These are phyloP conservation scores for Epistrophella euchroma DNA, from an alignment of 2,888 invertebrate species.

Conservation along the genomic window DNA sequence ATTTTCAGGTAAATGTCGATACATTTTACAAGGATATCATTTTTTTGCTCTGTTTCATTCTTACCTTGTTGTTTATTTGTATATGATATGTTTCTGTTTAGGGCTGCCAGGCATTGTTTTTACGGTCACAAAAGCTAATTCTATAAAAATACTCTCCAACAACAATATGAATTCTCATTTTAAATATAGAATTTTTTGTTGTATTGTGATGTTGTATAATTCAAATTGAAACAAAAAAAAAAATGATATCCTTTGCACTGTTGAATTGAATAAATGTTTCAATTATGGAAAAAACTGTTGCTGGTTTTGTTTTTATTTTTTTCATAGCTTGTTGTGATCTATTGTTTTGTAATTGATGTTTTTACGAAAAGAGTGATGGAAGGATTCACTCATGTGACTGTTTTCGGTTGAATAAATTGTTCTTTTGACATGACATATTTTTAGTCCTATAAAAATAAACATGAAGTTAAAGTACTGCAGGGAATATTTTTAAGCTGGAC, in stretches of 20 bases:
- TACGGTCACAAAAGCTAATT: constrained; percentile 18
- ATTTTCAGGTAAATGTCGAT: constrained; percentile 32
- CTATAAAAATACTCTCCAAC: not conserved
- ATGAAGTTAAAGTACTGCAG: not conserved
- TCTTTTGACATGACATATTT: not conserved
- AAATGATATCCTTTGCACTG: constrained; percentile 3
- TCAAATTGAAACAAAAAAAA: constrained; percentile 41
- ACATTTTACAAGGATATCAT: constrained; percentile 19
- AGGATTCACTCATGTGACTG: constrained; percentile 7
- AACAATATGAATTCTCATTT: constrained; percentile 1
- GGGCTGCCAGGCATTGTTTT: constrained; percentile 27
- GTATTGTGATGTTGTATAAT: constrained; percentile 8
- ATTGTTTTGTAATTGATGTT: constrained; percentile 47
- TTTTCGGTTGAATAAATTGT: constrained; percentile 15
- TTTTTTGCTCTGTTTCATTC: not conserved
- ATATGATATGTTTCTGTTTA: constrained; percentile 11
- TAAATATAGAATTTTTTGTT: not conserved
- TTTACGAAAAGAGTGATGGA: not conserved
- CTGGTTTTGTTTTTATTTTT: constrained; percentile 26
- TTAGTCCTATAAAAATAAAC: not conserved
- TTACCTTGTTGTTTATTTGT: not conserved
- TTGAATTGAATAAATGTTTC: constrained; percentile 66
- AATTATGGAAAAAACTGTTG: constrained; percentile 60
- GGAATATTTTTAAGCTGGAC: not conserved
- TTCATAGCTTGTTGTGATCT: constrained; percentile 35